Conservation (phyloP, 1,140 invertebrate genomes). For the Drosophila biarmipes region DNA sequence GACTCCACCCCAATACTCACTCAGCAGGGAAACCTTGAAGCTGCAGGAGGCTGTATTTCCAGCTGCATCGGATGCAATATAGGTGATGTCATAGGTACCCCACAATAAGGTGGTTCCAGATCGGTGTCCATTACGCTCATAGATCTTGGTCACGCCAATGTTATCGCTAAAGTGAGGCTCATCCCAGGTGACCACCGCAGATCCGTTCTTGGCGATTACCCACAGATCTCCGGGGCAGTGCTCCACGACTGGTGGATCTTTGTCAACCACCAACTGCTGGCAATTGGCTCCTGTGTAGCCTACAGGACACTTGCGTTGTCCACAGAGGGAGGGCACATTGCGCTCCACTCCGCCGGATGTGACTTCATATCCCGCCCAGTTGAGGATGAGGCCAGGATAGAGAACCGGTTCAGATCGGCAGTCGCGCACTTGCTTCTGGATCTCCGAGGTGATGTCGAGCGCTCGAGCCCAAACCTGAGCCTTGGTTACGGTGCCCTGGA, state of each 20-base stretch:
- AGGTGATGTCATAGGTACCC: conserved; percentile 97
- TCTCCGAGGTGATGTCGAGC: conserved; percentile 95
- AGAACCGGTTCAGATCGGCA: conserved; percentile 96
- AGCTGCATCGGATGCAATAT: conserved; percentile 95
- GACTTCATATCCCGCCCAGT: conserved; percentile 97
- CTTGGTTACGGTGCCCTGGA: conserved; percentile 97
- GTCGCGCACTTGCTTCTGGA: conserved; percentile 95
- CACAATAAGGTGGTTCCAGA: conserved; percentile 96
- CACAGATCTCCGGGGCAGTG: conserved; percentile 97
- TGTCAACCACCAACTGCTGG: conserved; percentile 93
- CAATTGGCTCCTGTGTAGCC: conserved; percentile 94
- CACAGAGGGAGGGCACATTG: conserved; percentile 95
- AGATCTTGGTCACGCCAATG: conserved; percentile 91
- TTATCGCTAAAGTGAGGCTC: conserved; percentile 96
- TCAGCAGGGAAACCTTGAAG: conserved; percentile 96
- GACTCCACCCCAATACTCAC: conserved; percentile 86
- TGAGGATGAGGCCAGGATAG: conserved; percentile 93
- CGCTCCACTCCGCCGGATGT: conserved; percentile 95
- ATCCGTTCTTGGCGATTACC: conserved; percentile 96
- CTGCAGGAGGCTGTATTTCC: conserved; percentile 96
- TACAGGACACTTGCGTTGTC: conserved; percentile 93
- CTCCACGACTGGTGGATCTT: conserved; percentile 93
- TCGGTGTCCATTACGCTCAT: conserved; percentile 94
- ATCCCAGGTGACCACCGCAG: conserved; percentile 96
- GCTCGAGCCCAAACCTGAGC: conserved; percentile 97